Evolutionary conservation across 2,113 vertebrate genomes (phyloP).

Genomic region (Pipa parva): DNA sequence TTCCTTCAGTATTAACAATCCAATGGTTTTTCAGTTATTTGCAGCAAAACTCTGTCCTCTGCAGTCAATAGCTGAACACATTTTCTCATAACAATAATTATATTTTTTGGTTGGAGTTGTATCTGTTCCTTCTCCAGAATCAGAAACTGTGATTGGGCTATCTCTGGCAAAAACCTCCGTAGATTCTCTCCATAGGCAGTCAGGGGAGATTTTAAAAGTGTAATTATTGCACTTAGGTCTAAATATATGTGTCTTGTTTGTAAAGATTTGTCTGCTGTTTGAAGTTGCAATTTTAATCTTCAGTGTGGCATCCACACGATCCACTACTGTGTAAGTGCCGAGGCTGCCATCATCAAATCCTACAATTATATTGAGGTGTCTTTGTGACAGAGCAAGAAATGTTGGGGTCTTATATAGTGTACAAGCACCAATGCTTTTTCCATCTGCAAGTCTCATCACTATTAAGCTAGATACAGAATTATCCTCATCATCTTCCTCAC

Average conservation of each 20-base stretch:
- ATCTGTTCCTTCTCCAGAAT: constrained; percentile 77
- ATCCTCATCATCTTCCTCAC: constrained; percentile 87
- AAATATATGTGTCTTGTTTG: constrained; percentile 79
- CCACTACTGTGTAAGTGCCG: constrained; percentile 95
- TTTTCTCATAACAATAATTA: constrained; percentile 79
- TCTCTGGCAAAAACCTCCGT: constrained; percentile 96
- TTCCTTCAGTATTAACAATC: not conserved
- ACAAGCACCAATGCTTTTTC: constrained; percentile 96
- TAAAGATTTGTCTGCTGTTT: constrained; percentile 96
- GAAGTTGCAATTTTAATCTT: constrained; percentile 99
- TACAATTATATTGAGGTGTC: constrained; percentile 92
- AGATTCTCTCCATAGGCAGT: constrained; percentile 94
- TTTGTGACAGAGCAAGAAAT: constrained; percentile 86
- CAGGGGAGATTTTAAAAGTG: constrained; percentile 86
- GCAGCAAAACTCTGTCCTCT: constrained; percentile 60
- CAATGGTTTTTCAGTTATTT: constrained; percentile 53
- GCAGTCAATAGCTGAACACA: constrained; percentile 68
- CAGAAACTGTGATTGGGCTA: constrained; percentile 91
- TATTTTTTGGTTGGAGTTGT: constrained; percentile 88
- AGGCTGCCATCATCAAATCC: constrained; percentile 97
- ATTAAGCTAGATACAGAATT: constrained; percentile 85
- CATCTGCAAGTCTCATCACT: constrained; percentile 94
- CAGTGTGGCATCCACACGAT: constrained; percentile 90
- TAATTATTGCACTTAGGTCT: constrained; percentile 85
- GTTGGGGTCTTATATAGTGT: constrained; percentile 96